phyloP scores from a whole-genome alignment of 92 coral and sea anemone species.

The Heliopora coerulea region DNA sequence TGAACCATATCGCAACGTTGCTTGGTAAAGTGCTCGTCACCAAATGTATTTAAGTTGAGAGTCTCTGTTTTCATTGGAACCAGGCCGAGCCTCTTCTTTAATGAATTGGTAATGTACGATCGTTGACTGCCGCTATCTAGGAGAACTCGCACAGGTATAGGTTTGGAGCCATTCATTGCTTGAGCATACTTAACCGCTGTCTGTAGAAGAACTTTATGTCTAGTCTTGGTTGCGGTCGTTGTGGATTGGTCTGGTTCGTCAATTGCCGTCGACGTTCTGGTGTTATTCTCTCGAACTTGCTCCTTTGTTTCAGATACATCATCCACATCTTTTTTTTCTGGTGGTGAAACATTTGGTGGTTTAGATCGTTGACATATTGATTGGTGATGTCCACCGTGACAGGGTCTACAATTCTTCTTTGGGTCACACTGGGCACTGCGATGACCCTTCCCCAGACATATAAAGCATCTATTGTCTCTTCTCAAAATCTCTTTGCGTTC shows the following conservation, averaged over 20 bases:
- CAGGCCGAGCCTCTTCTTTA: constrained; percentile 40
- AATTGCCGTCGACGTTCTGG: background rate
- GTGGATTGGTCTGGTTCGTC: constrained; percentile 39
- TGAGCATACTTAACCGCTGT: constrained; percentile 53
- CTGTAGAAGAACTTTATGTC: constrained; percentile 38
- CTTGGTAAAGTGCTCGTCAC: constrained; percentile 20
- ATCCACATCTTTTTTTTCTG: too few species aligned
- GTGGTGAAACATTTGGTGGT: too few species aligned
- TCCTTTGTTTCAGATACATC: constrained; percentile 5
- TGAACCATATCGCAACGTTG: constrained; percentile 46
- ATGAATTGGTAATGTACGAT: constrained; percentile 52
- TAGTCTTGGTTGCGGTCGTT: constrained; percentile 47
- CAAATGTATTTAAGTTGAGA: constrained; percentile 54
- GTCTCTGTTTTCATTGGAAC: constrained; percentile 36
- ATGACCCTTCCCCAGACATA: constrained; percentile 51
- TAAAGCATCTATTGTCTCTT: constrained; percentile 44
- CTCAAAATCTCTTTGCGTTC: constrained; percentile 43
- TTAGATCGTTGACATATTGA: constrained; percentile 11
- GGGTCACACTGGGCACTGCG: constrained; percentile 35
- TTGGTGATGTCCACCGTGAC: constrained; percentile 48
- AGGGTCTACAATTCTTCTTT: constrained; percentile 41
- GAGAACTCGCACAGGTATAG: constrained; percentile 46
- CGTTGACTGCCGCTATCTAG: constrained; percentile 62
- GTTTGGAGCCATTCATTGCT: background rate
- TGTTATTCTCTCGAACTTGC: background rate